Conservation (phyloP, 2,797 vertebrate genomes). For the Antrozous pallidus region DNA sequence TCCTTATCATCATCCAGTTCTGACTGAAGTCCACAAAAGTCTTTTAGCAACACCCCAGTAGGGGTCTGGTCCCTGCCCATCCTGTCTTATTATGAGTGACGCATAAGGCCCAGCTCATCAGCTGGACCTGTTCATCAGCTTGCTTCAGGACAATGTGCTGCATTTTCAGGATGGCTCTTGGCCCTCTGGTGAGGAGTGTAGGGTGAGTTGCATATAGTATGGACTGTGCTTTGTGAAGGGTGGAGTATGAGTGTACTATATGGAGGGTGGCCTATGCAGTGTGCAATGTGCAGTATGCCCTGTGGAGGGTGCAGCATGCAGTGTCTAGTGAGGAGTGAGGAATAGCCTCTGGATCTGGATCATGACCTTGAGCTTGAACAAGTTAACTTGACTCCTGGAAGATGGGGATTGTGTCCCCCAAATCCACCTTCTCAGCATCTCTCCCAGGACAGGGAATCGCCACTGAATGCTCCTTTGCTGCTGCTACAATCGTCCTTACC, state of each 20-base stretch:
- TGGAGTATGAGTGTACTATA: not conserved
- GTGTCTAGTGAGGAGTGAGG: not conserved
- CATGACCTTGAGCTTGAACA: not conserved
- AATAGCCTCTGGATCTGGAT: not conserved
- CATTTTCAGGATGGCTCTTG: not conserved
- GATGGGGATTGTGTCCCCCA: not conserved
- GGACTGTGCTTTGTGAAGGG: not conserved
- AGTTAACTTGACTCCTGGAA: not conserved
- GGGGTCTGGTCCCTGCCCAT: not conserved
- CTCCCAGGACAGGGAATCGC: not conserved
- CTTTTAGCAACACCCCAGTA: not conserved
- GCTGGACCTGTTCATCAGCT: not conserved
- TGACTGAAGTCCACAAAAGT: rapidly evolving
- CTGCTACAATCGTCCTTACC: conserved; percentile 81
- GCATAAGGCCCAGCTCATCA: not conserved
- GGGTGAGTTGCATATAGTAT: not conserved
- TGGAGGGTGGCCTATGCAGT: not conserved
- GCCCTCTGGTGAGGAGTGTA: not conserved
- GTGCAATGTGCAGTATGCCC: not conserved
- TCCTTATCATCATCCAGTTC: not conserved
- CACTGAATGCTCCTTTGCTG: not conserved
- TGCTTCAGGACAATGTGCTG: not conserved
- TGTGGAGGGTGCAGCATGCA: not conserved
- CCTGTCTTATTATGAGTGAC: not conserved
- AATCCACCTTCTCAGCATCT: not conserved